Evolutionary conservation across 64 coral and sea anemone genomes (phyloP).

Genomic region (Pachyseris speciosa): DNA sequence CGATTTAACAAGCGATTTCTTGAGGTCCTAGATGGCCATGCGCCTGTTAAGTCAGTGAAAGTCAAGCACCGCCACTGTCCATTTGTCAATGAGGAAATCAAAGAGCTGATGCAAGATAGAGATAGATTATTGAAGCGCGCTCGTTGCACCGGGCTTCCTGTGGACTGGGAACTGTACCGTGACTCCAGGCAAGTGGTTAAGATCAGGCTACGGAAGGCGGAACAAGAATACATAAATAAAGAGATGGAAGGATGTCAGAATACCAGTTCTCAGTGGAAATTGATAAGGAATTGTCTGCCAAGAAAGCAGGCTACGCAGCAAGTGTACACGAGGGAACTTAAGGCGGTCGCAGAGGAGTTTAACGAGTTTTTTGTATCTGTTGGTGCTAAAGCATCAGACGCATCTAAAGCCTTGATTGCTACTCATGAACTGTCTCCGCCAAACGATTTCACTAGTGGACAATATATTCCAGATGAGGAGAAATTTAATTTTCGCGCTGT

Average conservation of each 20-base stretch:
- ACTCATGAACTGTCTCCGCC: too few relatives aligned
- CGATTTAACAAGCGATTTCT: constrained; percentile 55
- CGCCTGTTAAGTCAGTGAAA: constrained; percentile 42
- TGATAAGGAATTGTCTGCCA: too few relatives aligned
- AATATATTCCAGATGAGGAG: too few relatives aligned
- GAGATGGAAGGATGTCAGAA: constrained; percentile 53
- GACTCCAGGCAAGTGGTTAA: constrained; percentile 57
- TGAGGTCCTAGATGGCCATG: constrained; percentile 37
- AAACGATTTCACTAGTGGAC: too few relatives aligned
- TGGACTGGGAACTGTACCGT: constrained; percentile 72
- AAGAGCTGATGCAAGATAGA: constrained; percentile 50
- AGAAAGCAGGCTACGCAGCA: too few relatives aligned
- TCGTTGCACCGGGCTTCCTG: constrained; percentile 53
- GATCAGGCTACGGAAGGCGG: constrained; percentile 49
- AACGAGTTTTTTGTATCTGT: too few relatives aligned
- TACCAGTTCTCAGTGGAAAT: too few relatives aligned
- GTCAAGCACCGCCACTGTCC: constrained; percentile 9
- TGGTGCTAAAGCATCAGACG: too few relatives aligned
- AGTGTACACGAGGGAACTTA: too few relatives aligned
- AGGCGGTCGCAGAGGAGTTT: too few relatives aligned
- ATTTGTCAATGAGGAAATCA: constrained; percentile 66
- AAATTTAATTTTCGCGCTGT: too few relatives aligned
- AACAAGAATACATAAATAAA: constrained; percentile 65
- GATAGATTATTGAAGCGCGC: constrained; percentile 33
- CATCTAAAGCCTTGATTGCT: too few relatives aligned